These are phyloP conservation scores for Leptobrachium ailaonicum DNA, from an alignment of 2,113 vertebrate species.

Conservation along the genomic window DNA sequence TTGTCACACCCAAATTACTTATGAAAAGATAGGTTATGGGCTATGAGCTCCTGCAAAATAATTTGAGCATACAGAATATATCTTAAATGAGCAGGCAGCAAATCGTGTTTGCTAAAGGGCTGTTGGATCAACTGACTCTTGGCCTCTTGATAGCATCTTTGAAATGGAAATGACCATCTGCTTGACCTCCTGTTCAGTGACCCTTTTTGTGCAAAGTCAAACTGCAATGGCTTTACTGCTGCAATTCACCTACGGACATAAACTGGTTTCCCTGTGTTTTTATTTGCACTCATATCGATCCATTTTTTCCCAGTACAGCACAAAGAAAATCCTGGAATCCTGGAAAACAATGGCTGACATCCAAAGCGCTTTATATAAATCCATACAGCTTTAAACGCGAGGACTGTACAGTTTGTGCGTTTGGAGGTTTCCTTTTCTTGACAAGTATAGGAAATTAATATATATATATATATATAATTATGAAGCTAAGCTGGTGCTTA, in stretches of 20 bases:
- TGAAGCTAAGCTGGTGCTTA: too few relatives aligned
- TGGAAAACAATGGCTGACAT: conserved; percentile 27
- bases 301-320: conserved; percentile 39
- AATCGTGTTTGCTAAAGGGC: conserved; percentile 80
- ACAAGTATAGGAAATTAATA: neutral
- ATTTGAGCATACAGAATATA: conserved; percentile 79
- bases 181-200: conserved; percentile 94
- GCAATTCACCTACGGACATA: conserved; percentile 78
- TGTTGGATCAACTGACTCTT: conserved; percentile 77
- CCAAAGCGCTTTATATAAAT: neutral
- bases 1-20: conserved; percentile 69
- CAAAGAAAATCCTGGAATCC: conserved; percentile 52
- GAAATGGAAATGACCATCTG: conserved; percentile 98
- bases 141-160: conserved; percentile 87
- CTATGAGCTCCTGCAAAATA: conserved; percentile 72
- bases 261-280: conserved; percentile 62
- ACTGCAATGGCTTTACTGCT: conserved; percentile 75
- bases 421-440: conserved; percentile 43
- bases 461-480: neutral
- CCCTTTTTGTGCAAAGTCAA: conserved; percentile 91
- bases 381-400: conserved; percentile 2
- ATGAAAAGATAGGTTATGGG: conserved; percentile 77
- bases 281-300: conserved; percentile 56
- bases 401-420: conserved; percentile 56
- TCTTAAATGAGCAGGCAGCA: conserved; percentile 80